A percentile compares a stretch with the other conserved stretches of the same genome.
Evolutionary conservation across 2,113 vertebrate genomes (phyloP).

Genomic region (Gadus macrocephalus): DNA sequence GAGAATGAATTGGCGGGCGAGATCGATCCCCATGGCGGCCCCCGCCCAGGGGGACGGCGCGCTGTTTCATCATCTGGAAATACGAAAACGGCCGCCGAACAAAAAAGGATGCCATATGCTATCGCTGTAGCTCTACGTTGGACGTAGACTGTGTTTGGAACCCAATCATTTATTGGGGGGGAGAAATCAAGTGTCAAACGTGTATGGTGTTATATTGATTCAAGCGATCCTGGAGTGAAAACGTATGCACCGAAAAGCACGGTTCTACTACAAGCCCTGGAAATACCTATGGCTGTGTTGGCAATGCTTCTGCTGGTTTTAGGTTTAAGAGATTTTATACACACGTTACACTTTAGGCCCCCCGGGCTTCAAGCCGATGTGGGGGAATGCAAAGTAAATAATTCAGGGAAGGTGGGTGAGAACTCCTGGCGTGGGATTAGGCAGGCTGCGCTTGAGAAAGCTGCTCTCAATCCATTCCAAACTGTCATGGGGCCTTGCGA

Average conservation of each 20-base stretch:
- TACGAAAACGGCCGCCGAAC: too few relatives aligned
- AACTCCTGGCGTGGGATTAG: slow-evolving; percentile 64
- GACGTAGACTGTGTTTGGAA: not conserved
- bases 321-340: slow-evolving; percentile 29
- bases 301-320: slow-evolving; percentile 24
- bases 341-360: slow-evolving; percentile 31
- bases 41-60: slow-evolving; percentile 34
- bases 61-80: slow-evolving; percentile 33
- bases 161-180: too few relatives aligned
- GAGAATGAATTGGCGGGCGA: slow-evolving; percentile 34
- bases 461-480: slow-evolving; percentile 63
- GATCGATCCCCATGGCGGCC: slow-evolving; percentile 44
- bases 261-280: slow-evolving; percentile 31
- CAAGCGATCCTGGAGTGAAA: not conserved
- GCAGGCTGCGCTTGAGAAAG: slow-evolving; percentile 53
- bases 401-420: slow-evolving; percentile 58
- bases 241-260: not conserved
- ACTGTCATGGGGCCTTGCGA: slow-evolving; percentile 63
- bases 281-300: slow-evolving; percentile 31
- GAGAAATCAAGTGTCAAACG: too few relatives aligned
- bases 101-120: slow-evolving; percentile 15
- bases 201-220: too few relatives aligned
- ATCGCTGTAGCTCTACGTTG: slow-evolving; percentile 11
- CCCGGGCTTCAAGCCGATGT: slow-evolving; percentile 31
- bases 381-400: slow-evolving; percentile 57